Percentiles rank a stretch among this genome's conserved stretches.
Conservation (phyloP, 64 coral and sea anemone genomes). For the Pocillopora damicornis region DNA sequence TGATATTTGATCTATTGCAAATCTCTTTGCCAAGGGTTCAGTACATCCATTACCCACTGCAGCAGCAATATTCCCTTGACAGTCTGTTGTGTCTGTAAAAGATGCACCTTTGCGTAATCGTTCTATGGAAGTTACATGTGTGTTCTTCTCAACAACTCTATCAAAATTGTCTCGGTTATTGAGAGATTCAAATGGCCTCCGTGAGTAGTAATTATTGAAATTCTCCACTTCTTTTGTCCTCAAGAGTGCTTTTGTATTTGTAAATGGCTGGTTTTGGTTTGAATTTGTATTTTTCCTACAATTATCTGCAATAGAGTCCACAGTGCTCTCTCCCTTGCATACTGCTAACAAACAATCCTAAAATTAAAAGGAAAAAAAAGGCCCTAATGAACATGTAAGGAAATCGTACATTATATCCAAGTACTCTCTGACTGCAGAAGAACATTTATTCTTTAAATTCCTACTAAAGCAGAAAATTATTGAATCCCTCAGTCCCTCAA, state of each 20-base stretch:
- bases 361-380: background rate
- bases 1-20: slow-evolving; percentile 16
- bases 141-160: slow-evolving; percentile 1
- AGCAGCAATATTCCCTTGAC: background rate
- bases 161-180: background rate
- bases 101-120: background rate
- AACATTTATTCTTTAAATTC: too few species aligned
- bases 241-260: background rate
- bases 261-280: background rate
- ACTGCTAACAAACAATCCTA: slow-evolving; percentile 65
- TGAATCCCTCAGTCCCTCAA: too few species aligned
- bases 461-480: too few species aligned
- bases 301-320: background rate
- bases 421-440: too few species aligned
- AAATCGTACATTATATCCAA: background rate
- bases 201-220: background rate
- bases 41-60: background rate
- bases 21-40: slow-evolving; percentile 29
- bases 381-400: too few species aligned
- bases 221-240: slow-evolving; percentile 18
- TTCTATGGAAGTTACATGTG: background rate
- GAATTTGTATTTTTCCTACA: background rate
- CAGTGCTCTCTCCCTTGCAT: slow-evolving; percentile 4
- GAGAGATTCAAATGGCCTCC: background rate
- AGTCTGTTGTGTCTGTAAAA: background rate